Percentiles rank a stretch among this genome's conserved stretches.
These are phyloP conservation scores for Chelon auratus DNA, from an alignment of 2,797 vertebrate species.

Conservation along the genomic window DNA sequence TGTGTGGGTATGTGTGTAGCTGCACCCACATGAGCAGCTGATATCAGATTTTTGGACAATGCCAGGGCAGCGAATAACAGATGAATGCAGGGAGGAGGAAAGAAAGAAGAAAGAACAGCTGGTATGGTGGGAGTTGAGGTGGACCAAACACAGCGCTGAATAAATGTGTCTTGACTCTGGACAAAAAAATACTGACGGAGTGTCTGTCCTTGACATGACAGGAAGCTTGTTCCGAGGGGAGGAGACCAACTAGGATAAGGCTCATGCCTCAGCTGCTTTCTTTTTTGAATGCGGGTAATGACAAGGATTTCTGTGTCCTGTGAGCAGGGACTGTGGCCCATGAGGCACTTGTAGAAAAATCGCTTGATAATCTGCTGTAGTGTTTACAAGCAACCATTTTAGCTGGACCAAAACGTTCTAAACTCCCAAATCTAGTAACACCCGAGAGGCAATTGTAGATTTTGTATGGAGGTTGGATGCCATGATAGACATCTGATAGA, in stretches of 20 bases:
- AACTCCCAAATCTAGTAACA: background rate
- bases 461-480: background rate
- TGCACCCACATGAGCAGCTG: slow-evolving; percentile 35
- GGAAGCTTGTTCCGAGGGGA: slow-evolving; percentile 63
- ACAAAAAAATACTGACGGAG: slow-evolving; percentile 63
- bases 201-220: slow-evolving; percentile 70
- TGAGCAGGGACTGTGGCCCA: slow-evolving; percentile 35
- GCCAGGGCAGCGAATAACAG: slow-evolving; percentile 43
- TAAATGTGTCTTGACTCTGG: slow-evolving; percentile 66
- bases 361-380: slow-evolving; percentile 29
- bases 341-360: slow-evolving; percentile 24
- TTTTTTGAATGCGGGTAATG: slow-evolving; percentile 59
- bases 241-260: slow-evolving; percentile 55
- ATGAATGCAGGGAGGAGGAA: slow-evolving; percentile 34
- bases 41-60: slow-evolving; percentile 35
- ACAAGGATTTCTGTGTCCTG: slow-evolving; percentile 55
- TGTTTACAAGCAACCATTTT: background rate
- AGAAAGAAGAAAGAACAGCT: slow-evolving; percentile 66
- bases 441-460: no score
- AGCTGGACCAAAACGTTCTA: background rate
- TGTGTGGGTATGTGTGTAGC: slow-evolving; percentile 23
- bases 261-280: slow-evolving; percentile 70
- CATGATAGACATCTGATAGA: no score
- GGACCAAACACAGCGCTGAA: slow-evolving; percentile 51
- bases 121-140: slow-evolving; percentile 66